Conservation (phyloP, 2,113 vertebrate species). For the Barnardius zonarius region DNA sequence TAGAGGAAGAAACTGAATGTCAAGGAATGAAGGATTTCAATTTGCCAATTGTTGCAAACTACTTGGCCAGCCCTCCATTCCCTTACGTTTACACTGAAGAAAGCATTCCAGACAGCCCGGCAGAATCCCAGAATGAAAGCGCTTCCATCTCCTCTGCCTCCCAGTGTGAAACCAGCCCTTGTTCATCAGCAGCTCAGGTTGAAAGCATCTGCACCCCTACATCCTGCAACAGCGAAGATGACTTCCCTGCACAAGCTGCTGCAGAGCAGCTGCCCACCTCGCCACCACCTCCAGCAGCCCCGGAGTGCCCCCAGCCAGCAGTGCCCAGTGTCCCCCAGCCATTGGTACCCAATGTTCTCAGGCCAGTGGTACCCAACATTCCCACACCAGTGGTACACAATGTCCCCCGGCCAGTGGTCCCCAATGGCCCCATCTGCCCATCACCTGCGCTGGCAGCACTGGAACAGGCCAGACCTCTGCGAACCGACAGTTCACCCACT, state of each 20-base stretch:
- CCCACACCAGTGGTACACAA: not conserved
- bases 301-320: not conserved
- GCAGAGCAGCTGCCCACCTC: not conserved
- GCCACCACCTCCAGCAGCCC: rapidly evolving
- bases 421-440: not conserved
- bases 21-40: slow-evolving; percentile 73
- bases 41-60: slow-evolving; percentile 79
- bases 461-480: slow-evolving; percentile 37
- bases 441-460: not conserved
- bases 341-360: not conserved
- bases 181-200: not conserved
- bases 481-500: slow-evolving; percentile 42
- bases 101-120: slow-evolving; percentile 40
- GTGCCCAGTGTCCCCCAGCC: not conserved
- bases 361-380: not conserved
- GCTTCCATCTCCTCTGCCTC: slow-evolving; percentile 60
- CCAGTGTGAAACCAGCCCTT: not conserved
- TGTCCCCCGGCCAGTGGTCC: too few relatives aligned
- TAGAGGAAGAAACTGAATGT: slow-evolving; percentile 81
- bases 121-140: slow-evolving; percentile 63
- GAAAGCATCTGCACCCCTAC: not conserved
- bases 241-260: rapidly evolving
- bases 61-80: slow-evolving; percentile 75
- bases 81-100: slow-evolving; percentile 69
- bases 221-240: not conserved